These are phyloP conservation scores for Drosophila saltans DNA, from an alignment of 1,140 invertebrate species.

Conservation along the genomic window DNA sequence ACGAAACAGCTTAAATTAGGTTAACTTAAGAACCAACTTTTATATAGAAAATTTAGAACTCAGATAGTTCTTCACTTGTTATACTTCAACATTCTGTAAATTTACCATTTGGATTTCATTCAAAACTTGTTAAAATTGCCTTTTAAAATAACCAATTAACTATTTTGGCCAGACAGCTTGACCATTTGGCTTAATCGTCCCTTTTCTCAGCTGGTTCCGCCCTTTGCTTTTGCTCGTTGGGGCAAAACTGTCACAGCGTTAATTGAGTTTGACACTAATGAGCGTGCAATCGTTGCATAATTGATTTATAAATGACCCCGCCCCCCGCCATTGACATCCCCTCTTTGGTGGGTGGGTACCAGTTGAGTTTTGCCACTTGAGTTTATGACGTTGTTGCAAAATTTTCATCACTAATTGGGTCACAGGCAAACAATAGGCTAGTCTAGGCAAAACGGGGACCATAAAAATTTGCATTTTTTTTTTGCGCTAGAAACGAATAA, in stretches of 20 bases:
- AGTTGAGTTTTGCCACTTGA: conserved; percentile 53
- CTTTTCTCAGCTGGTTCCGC: not conserved
- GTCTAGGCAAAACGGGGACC: not conserved
- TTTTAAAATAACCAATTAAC: conserved; percentile 6
- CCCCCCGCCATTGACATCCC: conserved; percentile 5
- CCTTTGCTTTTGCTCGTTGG: not conserved
- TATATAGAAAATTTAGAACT: too few species aligned
- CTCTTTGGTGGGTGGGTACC: not conserved
- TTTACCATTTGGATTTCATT: too few species aligned
- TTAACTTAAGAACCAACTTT: too few species aligned
- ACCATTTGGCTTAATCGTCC: conserved; percentile 6
- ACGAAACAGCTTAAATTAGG: too few species aligned
- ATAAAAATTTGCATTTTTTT: conserved; percentile 49
- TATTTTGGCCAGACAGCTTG: conserved; percentile 1
- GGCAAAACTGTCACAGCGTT: conserved; percentile 72
- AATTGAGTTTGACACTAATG: conserved; percentile 81
- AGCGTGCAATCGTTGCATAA: conserved; percentile 80
- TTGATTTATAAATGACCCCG: conserved; percentile 74
- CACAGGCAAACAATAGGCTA: conserved; percentile 64
- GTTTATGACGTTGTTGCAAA: conserved; percentile 73
- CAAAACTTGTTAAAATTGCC: not conserved
- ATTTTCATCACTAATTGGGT: conserved; percentile 63
- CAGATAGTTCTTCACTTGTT: too few species aligned
- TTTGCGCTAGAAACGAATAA: conserved; percentile 19
- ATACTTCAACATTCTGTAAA: too few species aligned